Conservation (phyloP, 2,797 vertebrate species). For the Salmo trutta region DNA sequence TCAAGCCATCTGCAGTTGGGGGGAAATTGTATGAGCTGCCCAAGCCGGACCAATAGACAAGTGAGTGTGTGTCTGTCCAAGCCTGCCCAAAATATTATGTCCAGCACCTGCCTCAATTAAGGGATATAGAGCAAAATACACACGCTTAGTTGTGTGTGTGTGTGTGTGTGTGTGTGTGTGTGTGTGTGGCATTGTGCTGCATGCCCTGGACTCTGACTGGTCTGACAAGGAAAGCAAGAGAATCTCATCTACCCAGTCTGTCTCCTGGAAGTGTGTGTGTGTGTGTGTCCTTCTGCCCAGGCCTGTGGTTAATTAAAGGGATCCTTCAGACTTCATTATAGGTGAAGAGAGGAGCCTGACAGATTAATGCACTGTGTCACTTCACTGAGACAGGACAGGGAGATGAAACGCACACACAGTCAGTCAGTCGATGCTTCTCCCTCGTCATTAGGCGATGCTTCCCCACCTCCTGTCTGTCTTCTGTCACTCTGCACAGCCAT, state of each 20-base stretch:
- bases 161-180: constrained; percentile 48
- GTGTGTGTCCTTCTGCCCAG: constrained; percentile 29
- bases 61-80: not conserved
- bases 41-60: constrained; percentile 57
- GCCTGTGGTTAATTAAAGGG: not conserved
- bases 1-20: constrained; percentile 60
- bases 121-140: not conserved
- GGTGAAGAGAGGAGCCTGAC: constrained; percentile 40
- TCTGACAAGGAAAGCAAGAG: constrained; percentile 54
- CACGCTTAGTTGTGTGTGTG: constrained; percentile 20
- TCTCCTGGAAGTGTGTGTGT: constrained; percentile 62
- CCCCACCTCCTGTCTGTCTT: constrained; percentile 27
- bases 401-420: constrained; percentile 42
- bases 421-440: constrained; percentile 49
- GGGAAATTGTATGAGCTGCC: constrained; percentile 61
- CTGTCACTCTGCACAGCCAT: constrained; percentile 61
- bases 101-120: constrained; percentile 63
- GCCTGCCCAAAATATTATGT: constrained; percentile 57
- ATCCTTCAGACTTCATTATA: not conserved
- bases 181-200: constrained; percentile 30
- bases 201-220: constrained; percentile 10
- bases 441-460: constrained; percentile 13
- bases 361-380: constrained; percentile 33
- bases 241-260: constrained; percentile 64
- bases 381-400: constrained; percentile 19